A percentile compares a stretch with the other conserved stretches of the same genome.
These are phyloP conservation scores for Ethmia dodecea DNA, from an alignment of 2,888 invertebrate genomes.

Conservation along the genomic window DNA sequence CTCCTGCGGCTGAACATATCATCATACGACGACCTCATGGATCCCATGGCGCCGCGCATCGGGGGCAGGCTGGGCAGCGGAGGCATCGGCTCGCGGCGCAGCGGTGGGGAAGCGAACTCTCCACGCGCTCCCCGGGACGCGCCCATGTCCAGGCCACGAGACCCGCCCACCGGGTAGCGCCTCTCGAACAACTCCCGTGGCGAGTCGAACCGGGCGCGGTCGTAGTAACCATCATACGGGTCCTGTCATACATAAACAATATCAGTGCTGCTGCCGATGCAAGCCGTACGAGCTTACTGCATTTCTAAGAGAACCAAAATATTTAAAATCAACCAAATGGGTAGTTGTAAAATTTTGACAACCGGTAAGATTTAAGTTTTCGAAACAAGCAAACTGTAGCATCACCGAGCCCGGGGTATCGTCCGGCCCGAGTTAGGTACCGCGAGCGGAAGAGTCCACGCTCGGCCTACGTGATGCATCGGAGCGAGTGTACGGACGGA, in stretches of 20 bases:
- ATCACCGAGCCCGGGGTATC: constrained; percentile 46
- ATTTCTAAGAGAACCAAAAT: no score
- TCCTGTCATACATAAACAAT: constrained; percentile 76
- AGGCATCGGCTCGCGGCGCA: constrained; percentile 87
- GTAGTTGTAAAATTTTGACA: no score
- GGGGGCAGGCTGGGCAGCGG: constrained; percentile 86
- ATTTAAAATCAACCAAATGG: no score
- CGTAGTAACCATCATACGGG: constrained; percentile 89
- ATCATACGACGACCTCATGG: constrained; percentile 86
- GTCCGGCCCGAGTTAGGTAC: constrained; percentile 44
- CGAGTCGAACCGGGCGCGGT: constrained; percentile 85
- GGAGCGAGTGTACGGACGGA: constrained; percentile 33
- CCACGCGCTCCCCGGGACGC: constrained; percentile 75
- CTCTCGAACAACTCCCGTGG: constrained; percentile 89
- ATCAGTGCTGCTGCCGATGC: no score
- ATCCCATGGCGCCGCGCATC: constrained; percentile 78
- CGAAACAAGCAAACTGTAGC: constrained; percentile 30
- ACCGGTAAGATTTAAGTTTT: no score
- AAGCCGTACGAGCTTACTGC: no score
- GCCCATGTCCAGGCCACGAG: constrained; percentile 73
- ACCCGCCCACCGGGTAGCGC: constrained; percentile 82
- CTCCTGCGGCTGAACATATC: constrained; percentile 90
- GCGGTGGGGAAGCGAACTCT: constrained; percentile 85
- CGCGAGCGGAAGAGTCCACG: constrained; percentile 56
- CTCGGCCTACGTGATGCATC: constrained; percentile 56